Evolutionary conservation across 1,140 invertebrate genomes (phyloP).

Genomic region (Ostrea denselamellosa): DNA sequence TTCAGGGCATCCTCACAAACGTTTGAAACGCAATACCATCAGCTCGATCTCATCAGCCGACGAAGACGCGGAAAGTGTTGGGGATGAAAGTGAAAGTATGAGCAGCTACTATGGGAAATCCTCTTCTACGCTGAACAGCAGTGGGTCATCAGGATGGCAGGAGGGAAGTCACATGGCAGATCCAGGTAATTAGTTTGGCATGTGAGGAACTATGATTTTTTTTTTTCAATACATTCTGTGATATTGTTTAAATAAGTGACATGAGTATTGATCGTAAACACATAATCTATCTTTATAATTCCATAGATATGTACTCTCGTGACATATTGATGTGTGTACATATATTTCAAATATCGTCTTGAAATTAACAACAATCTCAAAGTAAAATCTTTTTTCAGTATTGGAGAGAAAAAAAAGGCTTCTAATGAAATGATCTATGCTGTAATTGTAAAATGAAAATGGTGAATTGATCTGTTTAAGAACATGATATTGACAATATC

Average conservation of each 20-base stretch:
- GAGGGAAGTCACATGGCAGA: slow-evolving; percentile 78
- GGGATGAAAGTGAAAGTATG: slow-evolving; percentile 77
- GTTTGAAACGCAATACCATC: slow-evolving; percentile 80
- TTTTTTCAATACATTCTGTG: slow-evolving; percentile 11
- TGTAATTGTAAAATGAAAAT: neutral
- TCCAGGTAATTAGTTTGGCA: slow-evolving; percentile 63
- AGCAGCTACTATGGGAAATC: slow-evolving; percentile 83
- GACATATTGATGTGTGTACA: neutral
- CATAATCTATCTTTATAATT: too few species aligned
- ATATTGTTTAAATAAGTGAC: slow-evolving; percentile 9
- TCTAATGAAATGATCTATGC: too few species aligned
- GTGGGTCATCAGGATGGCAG: slow-evolving; percentile 82
- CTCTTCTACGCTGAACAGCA: slow-evolving; percentile 78
- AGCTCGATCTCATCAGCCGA: slow-evolving; percentile 82
- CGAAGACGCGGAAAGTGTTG: slow-evolving; percentile 80
- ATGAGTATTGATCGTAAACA: neutral
- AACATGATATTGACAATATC: slow-evolving; percentile 10
- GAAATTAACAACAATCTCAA: too few species aligned
- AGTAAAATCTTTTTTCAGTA: too few species aligned
- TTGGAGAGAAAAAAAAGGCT: too few species aligned
- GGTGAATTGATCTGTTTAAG: neutral
- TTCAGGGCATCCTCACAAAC: slow-evolving; percentile 79
- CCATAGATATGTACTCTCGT: neutral
- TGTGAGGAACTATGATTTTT: neutral
- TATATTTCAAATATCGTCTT: too few species aligned